Evolutionary conservation across 2,888 invertebrate genomes (phyloP).

Genomic region (Strigamia maritima): DNA sequence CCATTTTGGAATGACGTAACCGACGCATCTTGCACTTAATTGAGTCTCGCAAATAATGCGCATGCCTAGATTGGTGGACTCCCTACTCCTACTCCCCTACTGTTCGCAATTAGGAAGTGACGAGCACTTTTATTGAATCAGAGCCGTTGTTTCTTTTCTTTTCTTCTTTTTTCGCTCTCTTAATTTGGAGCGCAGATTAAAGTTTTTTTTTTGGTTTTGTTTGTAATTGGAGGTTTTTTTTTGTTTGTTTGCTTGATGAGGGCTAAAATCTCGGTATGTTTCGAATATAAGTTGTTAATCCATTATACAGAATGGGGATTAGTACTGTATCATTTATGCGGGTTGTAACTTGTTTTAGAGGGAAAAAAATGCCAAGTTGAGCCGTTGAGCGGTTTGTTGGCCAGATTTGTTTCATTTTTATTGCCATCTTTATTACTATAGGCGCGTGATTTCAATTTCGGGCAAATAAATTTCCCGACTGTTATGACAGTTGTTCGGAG

Average conservation of each 20-base stretch:
- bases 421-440: slow-evolving; percentile 32
- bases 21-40: slow-evolving; percentile 16
- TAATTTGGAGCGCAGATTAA: slow-evolving; percentile 5
- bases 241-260: background rate
- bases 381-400: slow-evolving; percentile 25
- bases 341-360: background rate
- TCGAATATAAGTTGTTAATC: background rate
- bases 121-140: slow-evolving; percentile 27
- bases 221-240: slow-evolving; percentile 6
- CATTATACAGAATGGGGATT: background rate
- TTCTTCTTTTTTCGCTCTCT: background rate
- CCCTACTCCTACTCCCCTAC: background rate
- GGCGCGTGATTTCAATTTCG: slow-evolving; percentile 38
- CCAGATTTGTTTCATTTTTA: slow-evolving; percentile 24
- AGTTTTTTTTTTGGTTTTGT: background rate
- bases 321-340: background rate
- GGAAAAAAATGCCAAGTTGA: background rate
- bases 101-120: slow-evolving; percentile 4
- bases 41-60: slow-evolving; percentile 14
- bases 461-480: slow-evolving; percentile 36
- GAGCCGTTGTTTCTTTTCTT: slow-evolving; percentile 20
- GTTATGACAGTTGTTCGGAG: slow-evolving; percentile 35
- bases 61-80: slow-evolving; percentile 7
- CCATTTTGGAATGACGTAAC: background rate
- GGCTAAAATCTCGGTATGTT: background rate